phyloP scores from a whole-genome alignment of 2,888 invertebrate species.

The Elaeidobius kamerunicus region DNA sequence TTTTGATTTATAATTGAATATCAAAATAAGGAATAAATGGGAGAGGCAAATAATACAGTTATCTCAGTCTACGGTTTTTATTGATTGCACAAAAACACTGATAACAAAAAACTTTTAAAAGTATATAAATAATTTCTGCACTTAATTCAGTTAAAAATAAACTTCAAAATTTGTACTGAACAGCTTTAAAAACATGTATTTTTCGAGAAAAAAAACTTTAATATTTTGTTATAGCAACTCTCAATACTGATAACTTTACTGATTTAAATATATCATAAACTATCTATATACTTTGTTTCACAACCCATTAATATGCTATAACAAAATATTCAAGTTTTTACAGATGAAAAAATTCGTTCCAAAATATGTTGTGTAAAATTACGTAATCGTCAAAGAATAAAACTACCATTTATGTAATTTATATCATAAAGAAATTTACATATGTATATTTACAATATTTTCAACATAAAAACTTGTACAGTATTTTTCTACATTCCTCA shows the following conservation, averaged over 20 bases:
- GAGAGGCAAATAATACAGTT: too few relatives aligned
- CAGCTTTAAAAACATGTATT: constrained; percentile 20
- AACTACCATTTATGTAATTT: constrained; percentile 34
- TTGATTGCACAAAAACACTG: constrained; percentile 50
- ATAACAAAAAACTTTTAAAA: constrained; percentile 42
- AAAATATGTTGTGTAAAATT: constrained; percentile 17
- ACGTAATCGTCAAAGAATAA: constrained; percentile 21
- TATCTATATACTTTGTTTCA: background rate
- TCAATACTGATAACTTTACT: too few relatives aligned
- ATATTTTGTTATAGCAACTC: constrained; percentile 8
- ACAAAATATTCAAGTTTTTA: constrained; percentile 7
- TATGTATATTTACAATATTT: constrained; percentile 48
- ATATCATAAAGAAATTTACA: constrained; percentile 49
- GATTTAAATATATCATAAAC: too few relatives aligned
- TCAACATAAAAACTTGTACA: constrained; percentile 42
- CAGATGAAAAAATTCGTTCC: constrained; percentile 16
- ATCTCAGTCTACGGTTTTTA: constrained; percentile 49
- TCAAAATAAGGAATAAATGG: too few relatives aligned
- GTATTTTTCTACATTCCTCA: constrained; percentile 28
- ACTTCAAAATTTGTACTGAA: constrained; percentile 28
- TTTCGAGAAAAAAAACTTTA: constrained; percentile 2
- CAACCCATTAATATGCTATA: too few relatives aligned
- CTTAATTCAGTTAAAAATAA: constrained; percentile 27
- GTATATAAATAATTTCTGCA: constrained; percentile 25
- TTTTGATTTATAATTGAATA: too few relatives aligned